Base-by-base conservation (phyloP, 2,113 vertebrate species). In the Clinocottus analis region DNA sequence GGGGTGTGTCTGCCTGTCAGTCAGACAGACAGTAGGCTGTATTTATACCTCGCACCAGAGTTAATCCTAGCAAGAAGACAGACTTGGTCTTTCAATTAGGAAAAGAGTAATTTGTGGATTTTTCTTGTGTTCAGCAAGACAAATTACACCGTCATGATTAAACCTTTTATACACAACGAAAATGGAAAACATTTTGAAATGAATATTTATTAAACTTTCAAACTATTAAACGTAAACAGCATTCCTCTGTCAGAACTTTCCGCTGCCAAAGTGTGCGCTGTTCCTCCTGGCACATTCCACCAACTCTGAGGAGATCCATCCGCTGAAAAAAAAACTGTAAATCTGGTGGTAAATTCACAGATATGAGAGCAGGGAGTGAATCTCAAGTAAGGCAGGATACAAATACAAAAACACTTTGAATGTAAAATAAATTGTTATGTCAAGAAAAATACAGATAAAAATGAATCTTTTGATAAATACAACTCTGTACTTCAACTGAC, bases 131-230 rank as follows among this genome's bases (percentile, higher is more conserved):
- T 72, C 45, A 47, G 45, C 21, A 67, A 83, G 62, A 91, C 70
- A 70, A 82, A 87, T 86, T 21, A 80, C 70, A n/a, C 41, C 0
- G 27, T 39, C 13, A 2, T 45, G 83, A 85, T 82, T 80, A 77
- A 89, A 83, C 62, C 74, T 68, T 49, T 83, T 75, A 72, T 77
- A 86, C 53, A 58, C 1, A 45, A 8, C 37, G 6, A 85, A n/a
- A 82, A 74, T 58, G 85, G 75, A 85, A 82, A 85, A 92, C 85
- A 85, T 71, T 80, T 86, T 82, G 3, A 76, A 83, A 90, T 87
- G n/a, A 87, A 88, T 90, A 90, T 91, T 91, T 90, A 90, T 88
- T 17, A 66, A 72, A 83, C 45, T 85, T 88, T 88, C 79, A 83
- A 89, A 90, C 86, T 77, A 74, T 92, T 83, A 70, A 80, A 82